Evolutionary conservation across 1,140 invertebrate species (phyloP).

Genomic region (Lordiphosa collinella): DNA sequence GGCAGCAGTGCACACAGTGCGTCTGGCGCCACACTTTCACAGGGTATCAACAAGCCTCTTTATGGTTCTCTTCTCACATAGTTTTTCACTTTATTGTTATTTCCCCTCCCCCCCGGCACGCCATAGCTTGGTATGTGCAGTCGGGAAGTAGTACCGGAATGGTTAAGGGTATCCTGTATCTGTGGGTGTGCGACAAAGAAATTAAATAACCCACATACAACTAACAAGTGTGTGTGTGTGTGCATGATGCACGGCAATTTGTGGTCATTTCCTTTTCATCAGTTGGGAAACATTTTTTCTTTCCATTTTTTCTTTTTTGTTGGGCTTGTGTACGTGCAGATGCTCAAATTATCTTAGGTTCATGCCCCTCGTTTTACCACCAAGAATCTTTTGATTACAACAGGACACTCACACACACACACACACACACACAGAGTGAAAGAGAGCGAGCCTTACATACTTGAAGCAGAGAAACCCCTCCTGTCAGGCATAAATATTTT

Average conservation of each 20-base stretch:
- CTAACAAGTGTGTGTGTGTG: not conserved
- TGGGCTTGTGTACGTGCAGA: slow-evolving; percentile 31
- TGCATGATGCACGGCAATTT: slow-evolving; percentile 46
- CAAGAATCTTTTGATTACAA: slow-evolving; percentile 32
- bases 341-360: slow-evolving; percentile 14
- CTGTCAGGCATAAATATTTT: slow-evolving; percentile 42
- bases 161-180: slow-evolving; percentile 1
- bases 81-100: too few species aligned
- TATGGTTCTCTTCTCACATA: not conserved
- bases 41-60: not conserved
- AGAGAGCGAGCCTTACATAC: not conserved
- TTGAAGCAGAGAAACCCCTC: not conserved
- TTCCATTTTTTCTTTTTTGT: not conserved
- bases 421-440: slow-evolving; percentile 1
- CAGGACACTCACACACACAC: not conserved
- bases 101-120: slow-evolving; percentile 23
- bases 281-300: slow-evolving; percentile 41
- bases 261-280: slow-evolving; percentile 76
- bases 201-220: slow-evolving; percentile 54
- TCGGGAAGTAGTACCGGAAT: not conserved
- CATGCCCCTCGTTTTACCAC: not conserved
- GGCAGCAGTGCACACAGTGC: too few species aligned
- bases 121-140: slow-evolving; percentile 16
- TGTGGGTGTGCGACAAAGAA: slow-evolving; percentile 22
- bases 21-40: too few species aligned